Base-by-base conservation (phyloP, 2,113 vertebrate species). In the Centrocercus urophasianus region DNA sequence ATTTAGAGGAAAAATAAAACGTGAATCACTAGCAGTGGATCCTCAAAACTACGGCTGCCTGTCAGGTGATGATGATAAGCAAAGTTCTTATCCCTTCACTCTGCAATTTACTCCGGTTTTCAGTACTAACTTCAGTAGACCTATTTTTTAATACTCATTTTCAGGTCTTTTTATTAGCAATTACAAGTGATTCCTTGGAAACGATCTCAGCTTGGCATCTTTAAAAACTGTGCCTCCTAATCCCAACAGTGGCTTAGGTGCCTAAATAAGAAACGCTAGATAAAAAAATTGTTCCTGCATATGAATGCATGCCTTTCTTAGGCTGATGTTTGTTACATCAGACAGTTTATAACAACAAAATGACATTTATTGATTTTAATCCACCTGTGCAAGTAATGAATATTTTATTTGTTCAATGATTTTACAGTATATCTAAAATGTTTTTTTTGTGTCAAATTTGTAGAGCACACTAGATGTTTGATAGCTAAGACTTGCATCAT, bases 331-430 rank as follows among this genome's bases (percentile, higher is more conserved):
- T 95, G 73, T 92, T 94, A 73, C 45, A 61, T 77, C 54, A 95
- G 85, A 65, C 65, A 88, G 63, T 91, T 94, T 84, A 57, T 91
- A 91, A 72, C 73, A 90, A 93, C 43, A 72, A 91, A 95, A 88
- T 83, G 90, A 18, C 66, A 94, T 90, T 93, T 95, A 95, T 95
- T 95, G 82, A 95, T 97, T 97, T 94, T 93, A 93, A 90, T 93
- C 88, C 79, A 95, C 94, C 90, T 90, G 57, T 95, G 47, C 48
- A 94, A 88, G n/a, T 93, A 78, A 88, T 94, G 56, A 91, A 78
- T 88, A 88, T 94, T 97, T 94, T 91, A 93, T 95, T 93, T 90
- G n/a, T 93, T 84, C 0, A 0, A 72, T 93, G 36, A 90, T 78
- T 95, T 94, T 83, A 91, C n/a, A 13, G 22, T 72, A 45, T 88